Evolutionary conservation across 2,113 vertebrate genomes (phyloP), one percentile per base, ranked within the genome.

Genomic region (Choloepus hoffmanni): DNA sequence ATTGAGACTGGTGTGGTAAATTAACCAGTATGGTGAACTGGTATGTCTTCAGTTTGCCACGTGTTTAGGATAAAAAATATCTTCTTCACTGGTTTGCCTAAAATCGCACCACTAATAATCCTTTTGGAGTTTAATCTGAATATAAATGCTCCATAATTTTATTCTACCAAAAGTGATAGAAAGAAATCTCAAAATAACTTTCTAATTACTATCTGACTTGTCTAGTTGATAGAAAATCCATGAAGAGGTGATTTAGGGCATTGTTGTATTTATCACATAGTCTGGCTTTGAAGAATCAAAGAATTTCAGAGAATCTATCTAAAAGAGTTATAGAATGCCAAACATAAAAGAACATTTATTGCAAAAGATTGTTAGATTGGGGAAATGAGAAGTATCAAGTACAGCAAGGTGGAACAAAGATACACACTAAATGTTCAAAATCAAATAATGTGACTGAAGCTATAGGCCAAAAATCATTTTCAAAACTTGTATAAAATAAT

Each of bases 11-110:
- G 21, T 43, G 9, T 72, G 21, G 45, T 72, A 86, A 33, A 63
- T 24, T 24, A 63, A 28, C 24, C 24, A 13, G 12, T 65, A 30
- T 65, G 63, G 63, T 33, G 30, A 30, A 6, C 65, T 67, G 19
- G 5, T 90, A 16, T 63, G 30, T 74, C 28, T 76, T 30, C 2
- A 26, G 3, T 76, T 81, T 90, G 24, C 40, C 18, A 10, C 63
- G 18, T 82, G 58, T 86, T 90, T 87, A 86, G 90, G n/a, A 72
- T 82, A 74, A 95, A 94, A 92, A 73, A 79, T 58, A 74, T 16
- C 53, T 8, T 28, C 43, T 85, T 72, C 19, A 67, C 14, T 85
- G 33, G 5, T 12, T 81, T 85, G 19, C 62, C 92, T 87, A 70
- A 81, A 68, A 62, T 77, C 86, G 58, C 67, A 23, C 70, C 82